Evolutionary conservation across 2,113 vertebrate species (phyloP), one percentile per base, ranked within the genome.

Genomic region (Crotophaga sulcirostris): DNA sequence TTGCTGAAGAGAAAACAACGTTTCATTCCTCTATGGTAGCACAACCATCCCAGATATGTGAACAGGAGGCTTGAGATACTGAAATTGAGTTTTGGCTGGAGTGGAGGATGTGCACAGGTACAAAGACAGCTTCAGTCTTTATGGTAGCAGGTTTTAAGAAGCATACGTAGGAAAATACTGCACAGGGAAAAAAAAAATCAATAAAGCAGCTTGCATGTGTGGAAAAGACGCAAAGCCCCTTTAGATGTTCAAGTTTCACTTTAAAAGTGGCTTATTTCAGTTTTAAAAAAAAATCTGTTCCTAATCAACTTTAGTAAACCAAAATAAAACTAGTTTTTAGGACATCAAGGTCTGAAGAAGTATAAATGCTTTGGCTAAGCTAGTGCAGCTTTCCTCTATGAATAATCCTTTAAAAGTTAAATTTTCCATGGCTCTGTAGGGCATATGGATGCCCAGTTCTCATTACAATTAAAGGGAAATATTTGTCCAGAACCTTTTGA

Each of bases 361-460:
- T 87, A 90, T 84, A 89, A 96, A 94, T 87, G 84, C 88, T 90
- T 93, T 96, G 94, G 92, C 92, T 93, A 90, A 94, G 92, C 88
- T 94, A 90, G 56, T 95, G 94, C 73, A 94, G 93, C 94, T 95
- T 95, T 95, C 93, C 84, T 96, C 60, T 92, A 60, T 89, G 92
- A 86, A 94, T 86, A 96, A 93, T 75, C 92, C 86, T 75, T 95
- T 95, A 94, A 91, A 94, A 94, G 90, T 93, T 96, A 84, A 31
- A 89, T 95, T 96, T 96, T 96, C 94, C 95, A 91, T 91, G 85
- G 93, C 91, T 96, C 89, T 88, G 85, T 72, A 84, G 96, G 94
- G 95, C 93, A 96, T 96, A 81, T 89, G 92, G 96, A 90, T 97
- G 92, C 96, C 96, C 93, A 94, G 92, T 97, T 92, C 96, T 92